Evolutionary conservation across 1,140 invertebrate genomes (phyloP), one percentile per base, ranked within the genome.

Genomic region (Capitella teleta): DNA sequence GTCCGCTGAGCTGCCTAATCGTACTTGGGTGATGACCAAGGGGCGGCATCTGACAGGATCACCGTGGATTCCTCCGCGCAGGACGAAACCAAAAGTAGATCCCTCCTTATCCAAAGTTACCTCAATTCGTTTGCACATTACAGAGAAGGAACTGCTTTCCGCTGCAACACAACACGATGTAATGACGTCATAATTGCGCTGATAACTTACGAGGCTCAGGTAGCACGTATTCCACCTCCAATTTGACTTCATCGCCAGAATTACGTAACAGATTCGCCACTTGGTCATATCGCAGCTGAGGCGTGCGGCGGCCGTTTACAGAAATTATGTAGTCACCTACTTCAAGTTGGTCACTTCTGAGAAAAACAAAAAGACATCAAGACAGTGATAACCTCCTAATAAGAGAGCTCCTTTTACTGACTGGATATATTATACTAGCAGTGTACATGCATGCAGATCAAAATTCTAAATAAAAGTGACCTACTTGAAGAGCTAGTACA

Each of bases 1-100:
- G 56, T 91, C 86, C 12, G 89, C 88, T 0, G 91, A 85, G 0
- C 91, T 88, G 43, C 87, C 85, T 1, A 85, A 80, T 57, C 88
- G 77, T 2, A 97, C 84, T 54, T 89, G 82, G 0, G 90, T 94
- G 1, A 96, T 83, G 3, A 89, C 81, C 26, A 95, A 67, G 0
- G 90, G 86, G 47, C 82, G 77, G 2, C 78, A 76, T 67, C 76
- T 80, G 56, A 67, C 57, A 19, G 57, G 50, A 26, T 74, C 69
- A 24, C 81, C 74, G 48, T 80, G 75, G 23, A 80, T 79, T 1
- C 90, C 90, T 0, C 86, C 86, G 24, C 90, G 74, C 21, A 95
- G 73, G 2, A 87, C 93, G 28, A 96, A 82, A 0, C 90, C 91
- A 43, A 92, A 79, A 34, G 87, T 89, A 2, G 85, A 85, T 40